Conservation (phyloP, 2,113 vertebrate species). For the Silurus meridionalis region DNA sequence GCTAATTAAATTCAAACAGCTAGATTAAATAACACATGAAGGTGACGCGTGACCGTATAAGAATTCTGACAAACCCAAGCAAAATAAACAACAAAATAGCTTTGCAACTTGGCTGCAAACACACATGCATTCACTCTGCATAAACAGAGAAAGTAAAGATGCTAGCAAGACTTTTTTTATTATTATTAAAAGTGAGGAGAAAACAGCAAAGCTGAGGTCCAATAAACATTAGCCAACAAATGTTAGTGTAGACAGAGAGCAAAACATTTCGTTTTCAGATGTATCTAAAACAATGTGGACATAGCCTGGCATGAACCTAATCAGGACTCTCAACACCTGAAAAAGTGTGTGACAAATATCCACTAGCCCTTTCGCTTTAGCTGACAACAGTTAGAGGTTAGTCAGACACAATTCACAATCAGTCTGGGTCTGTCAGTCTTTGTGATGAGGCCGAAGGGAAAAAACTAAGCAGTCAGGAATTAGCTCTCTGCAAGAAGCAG, state of each 20-base stretch:
- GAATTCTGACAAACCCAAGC: neutral
- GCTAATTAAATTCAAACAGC: neutral
- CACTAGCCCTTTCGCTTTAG: neutral
- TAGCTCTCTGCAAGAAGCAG: constrained; percentile 39
- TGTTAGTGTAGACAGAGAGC: too few species aligned
- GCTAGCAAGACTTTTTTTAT: neutral
- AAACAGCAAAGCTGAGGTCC: neutral
- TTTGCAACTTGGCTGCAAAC: neutral
- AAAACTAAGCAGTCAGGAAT: constrained; percentile 19
- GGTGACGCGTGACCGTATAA: too few species aligned
- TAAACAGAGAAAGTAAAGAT: neutral
- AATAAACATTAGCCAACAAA: neutral
- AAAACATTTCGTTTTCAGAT: too few species aligned
- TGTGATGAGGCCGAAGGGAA: constrained; percentile 30
- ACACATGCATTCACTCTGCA: neutral
- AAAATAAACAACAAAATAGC: neutral
- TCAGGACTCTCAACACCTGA: neutral
- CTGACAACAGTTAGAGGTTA: constrained; percentile 8
- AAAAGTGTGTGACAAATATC: neutral
- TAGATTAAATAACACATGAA: neutral
- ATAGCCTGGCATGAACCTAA: neutral
- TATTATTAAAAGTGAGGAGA: neutral
- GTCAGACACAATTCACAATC: constrained; percentile 15
- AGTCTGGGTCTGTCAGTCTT: constrained; percentile 33
- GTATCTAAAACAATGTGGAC: too few species aligned